Base-by-base conservation (phyloP, 2,888 invertebrate genomes). In the Malthinus seriepunctatus region DNA sequence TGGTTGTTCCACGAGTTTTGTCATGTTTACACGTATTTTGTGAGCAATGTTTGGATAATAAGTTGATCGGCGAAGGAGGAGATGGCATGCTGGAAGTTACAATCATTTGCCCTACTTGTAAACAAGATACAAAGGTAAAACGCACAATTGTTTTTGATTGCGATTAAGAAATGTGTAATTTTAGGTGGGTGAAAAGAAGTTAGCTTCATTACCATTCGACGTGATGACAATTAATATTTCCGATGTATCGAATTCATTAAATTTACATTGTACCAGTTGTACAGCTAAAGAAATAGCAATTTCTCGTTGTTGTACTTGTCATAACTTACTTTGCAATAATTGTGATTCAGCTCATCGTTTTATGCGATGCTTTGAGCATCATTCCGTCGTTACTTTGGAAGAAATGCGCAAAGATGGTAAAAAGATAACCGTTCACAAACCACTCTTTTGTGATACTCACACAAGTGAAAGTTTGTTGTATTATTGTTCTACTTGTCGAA, bases 341-440 rank as follows among this genome's bases (percentile, higher is more conserved):
- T 97, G 97, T 81, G 94, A 95, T 72, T 92, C 93, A 37, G 97
- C 97, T 57, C 97, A 97, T 79, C 91, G 94, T 78, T 95, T 91
- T 75, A 97, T 97, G 97, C 86, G 95, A 67, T 95, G 96, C 81
- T 97, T 97, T 77, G 96, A 97, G 79, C 93, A 93, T 72, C 97
- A 97, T 78, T 86, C 90, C 78, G 95, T 95, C 35, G 88, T 95
- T 51, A 89, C 91, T 39, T 88, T 96, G 74, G 95, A 95, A 71
- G 93, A 94, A 68, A 83, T 95, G 75, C 87, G 89, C 71, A 89
- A 89, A 65, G 80, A 82, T 32, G 88, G 88, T 70, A 88, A 91
- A 74, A 89, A 89, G 70, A 83, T 92, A 65, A 89, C 91, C 51
- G 89, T 95, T 66, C 95, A 95, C 74, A 94, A 93, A 78, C 94